Evolutionary conservation across 2,113 vertebrate species (phyloP), one percentile per base, ranked within the genome.

Genomic region (Jaculus jaculus): DNA sequence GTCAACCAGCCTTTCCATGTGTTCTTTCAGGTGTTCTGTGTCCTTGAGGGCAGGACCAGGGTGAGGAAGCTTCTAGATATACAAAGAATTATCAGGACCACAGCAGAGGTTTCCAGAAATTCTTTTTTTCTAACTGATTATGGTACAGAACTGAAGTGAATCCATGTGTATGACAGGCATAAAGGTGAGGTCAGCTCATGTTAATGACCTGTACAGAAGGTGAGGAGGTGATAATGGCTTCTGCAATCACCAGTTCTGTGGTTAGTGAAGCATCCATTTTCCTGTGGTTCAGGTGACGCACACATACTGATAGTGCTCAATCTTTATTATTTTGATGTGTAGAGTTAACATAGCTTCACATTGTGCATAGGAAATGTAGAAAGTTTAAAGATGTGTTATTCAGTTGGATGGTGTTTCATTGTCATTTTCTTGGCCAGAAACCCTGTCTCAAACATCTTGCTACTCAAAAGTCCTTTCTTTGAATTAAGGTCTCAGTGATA

Each of bases 401-500:
- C 75, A 26, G 7, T 81, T n/a, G 26, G 24, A 20, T 7, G 37
- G 37, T 69, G 47, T 79, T 58, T 23, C 18, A 58, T 15, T 60
- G 75, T n/a, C 34, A 30, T 69, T 74, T 86, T 37, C 20, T 60
- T 39, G 39, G n/a, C 32, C 15, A 63, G 47, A 86, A 63, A n/a
- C 51, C 11, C 71, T 26, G 7, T 24, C 47, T 18, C 75, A 69
- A 65, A 42, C 58, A 71, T 74, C 28, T 78, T 84, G 30, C 54
- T 72, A 42, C 68, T 69, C 82, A 51, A 39, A 39, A 95, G 61
- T 71, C 71, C 12, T 83, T 87, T 61, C 42, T 80, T 89, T 69
- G 75, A 89, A 69, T 74, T 21, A 87, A 68, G 47, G 60, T 4
- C 26, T 39, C 24, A 37, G 21, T 82, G 12, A 24, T 32, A 39